Evolutionary conservation across 2,797 vertebrate species (phyloP), one percentile per base, ranked within the genome.

Genomic region (Petrocephalus sullivani): DNA sequence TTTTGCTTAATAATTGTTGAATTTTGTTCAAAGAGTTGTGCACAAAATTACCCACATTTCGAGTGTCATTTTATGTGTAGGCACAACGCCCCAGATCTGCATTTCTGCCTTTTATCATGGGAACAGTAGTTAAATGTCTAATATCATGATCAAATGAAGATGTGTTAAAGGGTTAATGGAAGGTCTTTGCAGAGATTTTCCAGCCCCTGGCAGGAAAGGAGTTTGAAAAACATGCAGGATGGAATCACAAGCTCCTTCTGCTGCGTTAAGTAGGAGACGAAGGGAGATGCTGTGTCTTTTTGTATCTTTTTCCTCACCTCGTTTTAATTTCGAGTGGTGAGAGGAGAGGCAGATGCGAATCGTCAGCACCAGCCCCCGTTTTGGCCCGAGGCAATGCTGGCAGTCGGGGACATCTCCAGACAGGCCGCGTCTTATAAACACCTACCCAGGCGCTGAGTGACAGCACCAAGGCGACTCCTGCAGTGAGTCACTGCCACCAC

Each of bases 351-450:
- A 88, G 89, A 87, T 88, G 87, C 90, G 91, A 90, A 92, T 90
- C 87, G 89, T 84, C 90, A 89, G 89, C 90, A 90, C 92, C 91
- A 37, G 90, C 93, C 87, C 93, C 91, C 94, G 92, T 94, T 95
- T 94, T 95, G 94, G 94, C 95, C 94, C 19, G 84, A 89, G 93
- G 93, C 93, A 78, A 92, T 46, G 89, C 91, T 93, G 94, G 92
- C 92, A 92, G 90, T 91, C 91, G 91, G 92, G 92, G 92, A 94
- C 93, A 92, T 91, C 82, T 92, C 87, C 88, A 91, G 91, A 91
- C 90, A 91, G 92, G 91, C 88, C 90, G 91, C 88, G 87, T 89
- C 90, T 92, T 91, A 89, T 91, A 90, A 89, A 88, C 91, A 89
- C 90, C 53, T 61, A 75, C 49, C 78, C 46, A 28, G 86, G n/a